A percentile compares a stretch with the other conserved stretches of the same genome.
Conservation (phyloP, 2,113 vertebrate species). For the Dolichallabes microphthalmus region DNA sequence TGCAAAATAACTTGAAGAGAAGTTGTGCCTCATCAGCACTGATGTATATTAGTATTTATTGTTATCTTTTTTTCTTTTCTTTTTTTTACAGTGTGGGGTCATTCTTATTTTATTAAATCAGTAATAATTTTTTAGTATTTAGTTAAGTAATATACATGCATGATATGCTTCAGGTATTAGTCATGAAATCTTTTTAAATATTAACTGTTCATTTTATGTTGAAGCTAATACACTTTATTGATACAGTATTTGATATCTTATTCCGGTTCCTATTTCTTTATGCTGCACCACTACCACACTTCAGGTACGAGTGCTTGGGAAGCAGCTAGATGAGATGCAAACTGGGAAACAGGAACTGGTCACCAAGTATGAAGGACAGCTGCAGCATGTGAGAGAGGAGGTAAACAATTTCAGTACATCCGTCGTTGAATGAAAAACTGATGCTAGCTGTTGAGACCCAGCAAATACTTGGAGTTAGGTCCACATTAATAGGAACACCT, state of each 20-base stretch:
- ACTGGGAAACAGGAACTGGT: slow-evolving; percentile 74
- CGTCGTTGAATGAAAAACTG: not conserved
- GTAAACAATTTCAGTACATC: slow-evolving; percentile 60
- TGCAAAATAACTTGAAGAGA: not conserved
- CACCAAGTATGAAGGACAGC: slow-evolving; percentile 82
- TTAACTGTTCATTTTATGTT: not conserved
- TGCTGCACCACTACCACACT: not conserved
- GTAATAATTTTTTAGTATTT: not conserved
- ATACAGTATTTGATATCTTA: not conserved
- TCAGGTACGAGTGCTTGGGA: slow-evolving; percentile 76
- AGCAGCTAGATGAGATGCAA: slow-evolving; percentile 77
- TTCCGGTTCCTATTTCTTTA: not conserved
- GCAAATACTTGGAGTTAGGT: not conserved
- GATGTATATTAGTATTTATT: not conserved
- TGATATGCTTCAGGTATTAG: not conserved
- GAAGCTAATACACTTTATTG: not conserved
- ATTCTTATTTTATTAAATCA: not conserved
- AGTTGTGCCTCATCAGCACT: not conserved
- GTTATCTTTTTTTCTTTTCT: not conserved
- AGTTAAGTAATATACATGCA: not conserved
- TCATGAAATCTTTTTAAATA: not conserved
- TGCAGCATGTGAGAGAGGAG: slow-evolving; percentile 84
- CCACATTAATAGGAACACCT: not conserved
- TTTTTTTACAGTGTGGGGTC: not conserved
- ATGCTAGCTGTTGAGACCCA: not conserved